These are phyloP conservation scores for Tenualosa ilisha DNA, from an alignment of 2,797 vertebrate genomes.

Conservation along the genomic window DNA sequence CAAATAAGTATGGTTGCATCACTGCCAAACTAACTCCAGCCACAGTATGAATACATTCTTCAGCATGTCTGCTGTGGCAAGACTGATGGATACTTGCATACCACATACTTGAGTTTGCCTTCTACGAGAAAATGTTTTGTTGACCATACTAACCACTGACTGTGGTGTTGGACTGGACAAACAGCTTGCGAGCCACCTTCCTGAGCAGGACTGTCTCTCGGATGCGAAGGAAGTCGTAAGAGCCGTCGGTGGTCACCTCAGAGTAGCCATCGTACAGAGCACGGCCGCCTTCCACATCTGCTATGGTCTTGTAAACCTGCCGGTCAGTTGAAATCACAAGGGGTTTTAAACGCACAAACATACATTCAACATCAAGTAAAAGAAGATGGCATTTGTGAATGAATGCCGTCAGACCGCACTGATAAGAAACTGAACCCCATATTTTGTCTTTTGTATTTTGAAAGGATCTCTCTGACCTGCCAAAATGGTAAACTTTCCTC, in stretches of 20 bases:
- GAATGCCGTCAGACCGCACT: neutral
- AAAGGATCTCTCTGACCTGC: too few species aligned
- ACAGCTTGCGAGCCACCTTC: slow-evolving; percentile 89
- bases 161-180: slow-evolving; percentile 89
- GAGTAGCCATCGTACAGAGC: slow-evolving; percentile 84
- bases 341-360: neutral
- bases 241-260: slow-evolving; percentile 67
- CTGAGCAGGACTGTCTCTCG: slow-evolving; percentile 84
- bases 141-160: slow-evolving; percentile 67
- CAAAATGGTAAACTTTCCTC: neutral
- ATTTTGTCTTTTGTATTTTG: too few species aligned
- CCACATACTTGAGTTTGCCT: neutral
- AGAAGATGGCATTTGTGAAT: neutral
- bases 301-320: slow-evolving; percentile 87
- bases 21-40: neutral
- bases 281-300: slow-evolving; percentile 83
- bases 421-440: too few species aligned
- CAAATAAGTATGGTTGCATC: too few species aligned
- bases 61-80: neutral
- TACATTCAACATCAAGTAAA: neutral
- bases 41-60: neutral
- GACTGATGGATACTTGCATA: neutral
- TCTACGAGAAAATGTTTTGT: neutral
- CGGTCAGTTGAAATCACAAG: neutral
- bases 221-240: slow-evolving; percentile 81